Percentiles rank a stretch among this genome's conserved stretches.
Evolutionary conservation across 2,797 vertebrate species (phyloP).

Genomic region (Acanthopagrus latus): DNA sequence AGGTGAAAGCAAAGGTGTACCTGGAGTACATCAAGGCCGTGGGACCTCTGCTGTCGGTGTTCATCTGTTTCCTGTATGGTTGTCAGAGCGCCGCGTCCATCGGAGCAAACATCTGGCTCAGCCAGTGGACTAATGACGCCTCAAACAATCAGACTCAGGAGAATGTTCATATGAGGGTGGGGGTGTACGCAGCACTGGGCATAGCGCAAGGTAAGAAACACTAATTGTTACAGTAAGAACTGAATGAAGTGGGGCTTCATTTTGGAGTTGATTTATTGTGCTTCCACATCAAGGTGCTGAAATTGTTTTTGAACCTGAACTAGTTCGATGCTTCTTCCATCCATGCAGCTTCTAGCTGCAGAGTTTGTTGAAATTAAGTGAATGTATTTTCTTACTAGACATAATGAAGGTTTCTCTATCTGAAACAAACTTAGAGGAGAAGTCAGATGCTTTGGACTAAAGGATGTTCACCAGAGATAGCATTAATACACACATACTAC

Average conservation of each 20-base stretch:
- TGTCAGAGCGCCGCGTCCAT: constrained; percentile 93
- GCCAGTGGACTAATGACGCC: constrained; percentile 92
- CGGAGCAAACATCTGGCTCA: constrained; percentile 95
- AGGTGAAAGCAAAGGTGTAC: constrained; percentile 94
- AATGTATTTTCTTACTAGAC: constrained; percentile 34
- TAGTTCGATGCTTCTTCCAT: neutral
- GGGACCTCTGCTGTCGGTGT: constrained; percentile 82
- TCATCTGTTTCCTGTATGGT: constrained; percentile 91
- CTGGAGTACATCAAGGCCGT: constrained; percentile 93
- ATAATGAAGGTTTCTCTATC: constrained; percentile 15
- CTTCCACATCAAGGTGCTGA: constrained; percentile 4
- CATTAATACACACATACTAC: neutral
- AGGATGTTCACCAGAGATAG: neutral
- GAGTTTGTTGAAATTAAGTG: constrained; percentile 5
- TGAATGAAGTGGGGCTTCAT: neutral
- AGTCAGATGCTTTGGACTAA: neutral
- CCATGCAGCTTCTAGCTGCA: constrained; percentile 23
- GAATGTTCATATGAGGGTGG: constrained; percentile 85
- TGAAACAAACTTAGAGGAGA: neutral
- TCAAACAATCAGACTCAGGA: constrained; percentile 75
- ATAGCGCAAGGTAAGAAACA: constrained; percentile 90
- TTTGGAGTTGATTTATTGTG: neutral
- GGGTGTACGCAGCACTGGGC: constrained; percentile 93
- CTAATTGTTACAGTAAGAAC: neutral
- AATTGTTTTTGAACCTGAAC: neutral